Conservation (phyloP, 2,888 invertebrate genomes). For the Elysia crispata region DNA sequence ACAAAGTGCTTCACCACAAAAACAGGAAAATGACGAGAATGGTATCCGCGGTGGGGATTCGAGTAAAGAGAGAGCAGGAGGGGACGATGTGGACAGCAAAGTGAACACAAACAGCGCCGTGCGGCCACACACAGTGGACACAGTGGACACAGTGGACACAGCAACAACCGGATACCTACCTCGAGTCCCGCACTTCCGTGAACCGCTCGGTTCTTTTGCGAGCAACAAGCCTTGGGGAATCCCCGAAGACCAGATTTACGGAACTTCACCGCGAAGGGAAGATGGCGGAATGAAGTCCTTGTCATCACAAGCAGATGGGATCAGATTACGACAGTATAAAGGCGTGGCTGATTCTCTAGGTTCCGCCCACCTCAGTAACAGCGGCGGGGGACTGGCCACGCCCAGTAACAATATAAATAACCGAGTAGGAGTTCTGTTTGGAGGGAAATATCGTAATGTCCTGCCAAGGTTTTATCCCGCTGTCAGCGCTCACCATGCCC, state of each 20-base stretch:
- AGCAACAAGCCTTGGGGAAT: too few relatives aligned
- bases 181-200: neutral
- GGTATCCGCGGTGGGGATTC: neutral
- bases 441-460: conserved; percentile 29
- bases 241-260: too few relatives aligned
- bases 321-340: neutral
- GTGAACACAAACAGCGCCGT: neutral
- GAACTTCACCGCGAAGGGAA: neutral
- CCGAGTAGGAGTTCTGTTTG: neutral
- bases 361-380: too few relatives aligned
- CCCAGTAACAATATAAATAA: neutral
- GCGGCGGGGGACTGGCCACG: too few relatives aligned
- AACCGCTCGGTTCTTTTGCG: too few relatives aligned
- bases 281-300: too few relatives aligned
- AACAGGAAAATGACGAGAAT: neutral
- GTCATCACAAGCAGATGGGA: neutral
- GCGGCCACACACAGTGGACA: conserved; percentile 34
- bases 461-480: conserved; percentile 30
- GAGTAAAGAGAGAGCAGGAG: neutral
- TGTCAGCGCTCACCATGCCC: conserved; percentile 14
- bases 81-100: neutral
- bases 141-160: conserved; percentile 33
- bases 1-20: too few relatives aligned
- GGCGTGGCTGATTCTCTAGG: too few relatives aligned
- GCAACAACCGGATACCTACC: neutral